A percentile compares a stretch with the other conserved stretches of the same genome.
phyloP scores from a whole-genome alignment of 1,140 invertebrate species.

The Lysiphlebus fabarum region DNA sequence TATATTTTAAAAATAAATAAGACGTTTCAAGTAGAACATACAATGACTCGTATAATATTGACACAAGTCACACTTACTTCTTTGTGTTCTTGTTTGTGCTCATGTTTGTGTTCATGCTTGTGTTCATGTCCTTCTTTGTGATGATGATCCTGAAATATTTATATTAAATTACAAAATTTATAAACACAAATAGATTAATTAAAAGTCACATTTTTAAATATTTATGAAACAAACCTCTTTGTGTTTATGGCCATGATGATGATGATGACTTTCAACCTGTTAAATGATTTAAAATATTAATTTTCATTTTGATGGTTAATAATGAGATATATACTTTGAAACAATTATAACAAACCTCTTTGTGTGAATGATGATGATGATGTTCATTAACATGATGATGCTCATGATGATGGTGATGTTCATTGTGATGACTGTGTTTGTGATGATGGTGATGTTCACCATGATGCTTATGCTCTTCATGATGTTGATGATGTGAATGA shows the following conservation, averaged over 20 bases:
- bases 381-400: conserved; percentile 39
- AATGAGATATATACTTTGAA: too few relatives aligned
- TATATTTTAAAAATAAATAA: too few relatives aligned
- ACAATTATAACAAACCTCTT: conserved; percentile 33
- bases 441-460: conserved; percentile 40
- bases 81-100: conserved; percentile 18
- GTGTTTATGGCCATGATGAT: conserved; percentile 46
- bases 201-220: too few relatives aligned
- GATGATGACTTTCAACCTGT: conserved; percentile 42
- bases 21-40: too few relatives aligned
- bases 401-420: conserved; percentile 37
- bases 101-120: conserved; percentile 42
- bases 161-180: conserved; percentile 20
- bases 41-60: too few relatives aligned
- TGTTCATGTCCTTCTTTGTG: conserved; percentile 33
- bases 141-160: conserved; percentile 28
- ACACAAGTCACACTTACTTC: too few relatives aligned
- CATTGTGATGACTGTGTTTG: conserved; percentile 36
- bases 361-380: conserved; percentile 43
- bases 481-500: conserved; percentile 41
- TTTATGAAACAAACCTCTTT: conserved; percentile 24
- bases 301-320: too few relatives aligned
- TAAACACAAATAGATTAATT: too few relatives aligned
- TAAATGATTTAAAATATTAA: too few relatives aligned
- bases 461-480: conserved; percentile 44